A percentile compares a stretch with the other conserved stretches of the same genome.
These are phyloP conservation scores for Dicrurus megarhynchus DNA, from an alignment of 2,113 vertebrate genomes.

Conservation along the genomic window DNA sequence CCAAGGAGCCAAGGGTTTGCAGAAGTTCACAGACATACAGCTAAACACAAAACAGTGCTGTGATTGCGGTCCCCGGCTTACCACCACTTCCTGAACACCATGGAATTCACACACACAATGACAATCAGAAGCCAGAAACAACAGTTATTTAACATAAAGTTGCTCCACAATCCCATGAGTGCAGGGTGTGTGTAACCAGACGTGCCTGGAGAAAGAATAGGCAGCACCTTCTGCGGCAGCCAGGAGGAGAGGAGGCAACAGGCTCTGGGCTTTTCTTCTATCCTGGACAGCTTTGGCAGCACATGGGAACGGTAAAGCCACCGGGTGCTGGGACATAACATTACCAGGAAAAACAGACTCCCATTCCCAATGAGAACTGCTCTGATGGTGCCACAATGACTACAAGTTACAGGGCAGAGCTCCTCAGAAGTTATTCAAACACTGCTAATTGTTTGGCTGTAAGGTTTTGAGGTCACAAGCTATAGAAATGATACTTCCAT, in stretches of 20 bases:
- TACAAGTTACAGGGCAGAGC: neutral
- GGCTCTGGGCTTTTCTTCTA: neutral
- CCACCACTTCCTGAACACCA: conserved; percentile 48
- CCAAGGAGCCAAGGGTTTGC: neutral
- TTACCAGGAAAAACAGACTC: neutral
- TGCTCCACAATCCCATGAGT: neutral
- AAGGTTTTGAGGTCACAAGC: neutral
- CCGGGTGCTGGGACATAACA: neutral
- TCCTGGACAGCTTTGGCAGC: neutral
- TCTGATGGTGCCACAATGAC: neutral
- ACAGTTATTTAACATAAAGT: neutral
- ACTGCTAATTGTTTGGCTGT: neutral
- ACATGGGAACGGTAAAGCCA: neutral
- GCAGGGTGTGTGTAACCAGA: neutral
- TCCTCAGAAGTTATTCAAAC: neutral
- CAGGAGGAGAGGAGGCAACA: accelerated
- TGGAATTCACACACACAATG: neutral
- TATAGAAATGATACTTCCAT: conserved; percentile 9
- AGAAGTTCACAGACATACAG: neutral
- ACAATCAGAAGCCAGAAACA: conserved; percentile 44
- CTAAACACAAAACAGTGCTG: neutral
- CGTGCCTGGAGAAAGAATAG: neutral
- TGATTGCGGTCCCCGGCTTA: conserved; percentile 33
- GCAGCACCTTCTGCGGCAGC: neutral
- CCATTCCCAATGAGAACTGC: neutral